A percentile compares a stretch with the other conserved stretches of the same genome.
Conservation (phyloP, 2,113 vertebrate species). For the Psilopogon haemacephalus region DNA sequence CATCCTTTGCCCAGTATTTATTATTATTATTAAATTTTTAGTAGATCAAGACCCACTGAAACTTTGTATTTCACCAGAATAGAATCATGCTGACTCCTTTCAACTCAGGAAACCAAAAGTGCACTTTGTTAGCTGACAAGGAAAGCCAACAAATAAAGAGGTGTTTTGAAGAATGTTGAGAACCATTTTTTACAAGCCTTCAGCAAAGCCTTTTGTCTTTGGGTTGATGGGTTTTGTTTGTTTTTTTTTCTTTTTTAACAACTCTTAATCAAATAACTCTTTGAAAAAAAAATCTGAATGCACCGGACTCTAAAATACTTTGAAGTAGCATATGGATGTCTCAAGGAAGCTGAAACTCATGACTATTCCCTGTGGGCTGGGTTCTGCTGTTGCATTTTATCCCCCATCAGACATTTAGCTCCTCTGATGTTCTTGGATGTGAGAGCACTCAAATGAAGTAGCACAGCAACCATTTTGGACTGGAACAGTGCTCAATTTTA, state of each 20-base stretch:
- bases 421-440: neutral
- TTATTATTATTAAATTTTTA: neutral
- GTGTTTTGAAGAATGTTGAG: neutral
- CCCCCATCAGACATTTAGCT: neutral
- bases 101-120: slow-evolving; percentile 11
- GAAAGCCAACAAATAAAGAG: neutral
- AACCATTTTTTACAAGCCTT: too few relatives aligned
- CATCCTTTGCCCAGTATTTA: neutral
- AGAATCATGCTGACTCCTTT: neutral
- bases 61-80: slow-evolving; percentile 3
- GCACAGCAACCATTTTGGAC: neutral
- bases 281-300: slow-evolving; percentile 11
- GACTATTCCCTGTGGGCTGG: neutral
- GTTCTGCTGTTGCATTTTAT: neutral
- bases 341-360: neutral
- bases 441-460: neutral
- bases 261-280: neutral
- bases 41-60: neutral
- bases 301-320: neutral
- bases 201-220: neutral
- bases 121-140: neutral
- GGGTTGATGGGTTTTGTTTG: too few relatives aligned
- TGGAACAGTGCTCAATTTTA: neutral
- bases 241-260: neutral
- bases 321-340: neutral